These are phyloP conservation scores for Idaea biselata DNA, from an alignment of 2,888 invertebrate genomes.

Conservation along the genomic window DNA sequence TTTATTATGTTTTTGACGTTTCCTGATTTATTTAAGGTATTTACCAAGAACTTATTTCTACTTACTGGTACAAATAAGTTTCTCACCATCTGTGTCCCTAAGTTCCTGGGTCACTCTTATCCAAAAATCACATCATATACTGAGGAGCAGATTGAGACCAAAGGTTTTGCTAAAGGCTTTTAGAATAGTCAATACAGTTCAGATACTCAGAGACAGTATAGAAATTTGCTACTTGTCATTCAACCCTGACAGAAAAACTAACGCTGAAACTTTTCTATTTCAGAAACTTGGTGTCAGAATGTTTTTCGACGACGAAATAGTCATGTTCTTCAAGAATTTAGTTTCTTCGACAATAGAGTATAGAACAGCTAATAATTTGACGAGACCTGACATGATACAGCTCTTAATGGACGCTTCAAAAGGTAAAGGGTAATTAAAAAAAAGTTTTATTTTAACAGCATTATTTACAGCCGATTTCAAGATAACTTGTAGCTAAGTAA, in stretches of 20 bases:
- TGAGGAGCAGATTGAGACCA: too few species aligned
- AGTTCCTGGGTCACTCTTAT: too few species aligned
- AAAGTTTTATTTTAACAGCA: too few species aligned
- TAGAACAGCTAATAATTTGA: constrained; percentile 65
- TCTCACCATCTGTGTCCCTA: too few species aligned
- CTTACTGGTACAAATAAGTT: too few species aligned
- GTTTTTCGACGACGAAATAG: constrained; percentile 38
- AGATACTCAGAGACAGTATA: too few species aligned
- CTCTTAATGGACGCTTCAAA: constrained; percentile 72
- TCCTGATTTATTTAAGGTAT: constrained; percentile 47
- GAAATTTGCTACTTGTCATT: neutral
- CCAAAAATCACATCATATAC: too few species aligned
- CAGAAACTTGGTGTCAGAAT: constrained; percentile 41
- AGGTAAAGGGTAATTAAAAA: constrained; percentile 36
- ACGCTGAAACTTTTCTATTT: constrained; percentile 11
- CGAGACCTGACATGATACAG: constrained; percentile 81
- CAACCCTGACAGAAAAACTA: neutral
- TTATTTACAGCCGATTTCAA: too few species aligned
- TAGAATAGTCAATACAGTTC: too few species aligned
- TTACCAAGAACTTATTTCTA: neutral
- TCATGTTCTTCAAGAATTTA: constrained; percentile 46
- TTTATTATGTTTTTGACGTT: constrained; percentile 35
- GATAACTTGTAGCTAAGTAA: too few species aligned
- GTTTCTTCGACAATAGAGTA: constrained; percentile 58
- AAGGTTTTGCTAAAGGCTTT: too few species aligned